phyloP scores from a whole-genome alignment of 2,797 vertebrate species.

The Labeo calbasu region DNA sequence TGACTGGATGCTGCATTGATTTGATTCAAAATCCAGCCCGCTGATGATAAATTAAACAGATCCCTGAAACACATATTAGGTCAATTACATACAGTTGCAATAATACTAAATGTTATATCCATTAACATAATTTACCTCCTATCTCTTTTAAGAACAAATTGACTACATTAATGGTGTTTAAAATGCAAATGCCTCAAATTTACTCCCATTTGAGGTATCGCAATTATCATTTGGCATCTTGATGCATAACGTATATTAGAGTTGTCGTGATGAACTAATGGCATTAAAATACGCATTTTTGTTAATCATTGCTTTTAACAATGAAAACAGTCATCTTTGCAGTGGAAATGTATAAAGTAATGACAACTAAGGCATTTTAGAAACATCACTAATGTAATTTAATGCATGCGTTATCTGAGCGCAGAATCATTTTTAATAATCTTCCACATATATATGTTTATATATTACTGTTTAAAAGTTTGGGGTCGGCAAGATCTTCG shows the following conservation, averaged over 20 bases:
- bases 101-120: background rate
- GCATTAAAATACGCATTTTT: constrained; percentile 20
- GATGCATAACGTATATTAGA: constrained; percentile 6
- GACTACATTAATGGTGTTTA: constrained; percentile 26
- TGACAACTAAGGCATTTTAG: background rate
- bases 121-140: constrained; percentile 19
- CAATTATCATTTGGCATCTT: constrained; percentile 33
- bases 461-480: background rate
- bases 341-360: background rate
- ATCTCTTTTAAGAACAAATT: constrained; percentile 32
- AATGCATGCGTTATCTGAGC: background rate
- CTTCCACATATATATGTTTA: background rate
- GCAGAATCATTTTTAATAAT: background rate
- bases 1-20: background rate
- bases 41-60: constrained; percentile 13
- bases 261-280: constrained; percentile 8
- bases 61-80: constrained; percentile 21
- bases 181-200: constrained; percentile 42
- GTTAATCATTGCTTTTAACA: constrained; percentile 16
- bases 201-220: constrained; percentile 10
- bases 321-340: background rate
- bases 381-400: background rate
- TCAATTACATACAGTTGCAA: constrained; percentile 28
- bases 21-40: background rate
- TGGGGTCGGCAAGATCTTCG: too few species aligned